Percentiles rank a stretch among this genome's conserved stretches.
Conservation (phyloP, 1,140 invertebrate genomes). For the Neelides sp. region DNA sequence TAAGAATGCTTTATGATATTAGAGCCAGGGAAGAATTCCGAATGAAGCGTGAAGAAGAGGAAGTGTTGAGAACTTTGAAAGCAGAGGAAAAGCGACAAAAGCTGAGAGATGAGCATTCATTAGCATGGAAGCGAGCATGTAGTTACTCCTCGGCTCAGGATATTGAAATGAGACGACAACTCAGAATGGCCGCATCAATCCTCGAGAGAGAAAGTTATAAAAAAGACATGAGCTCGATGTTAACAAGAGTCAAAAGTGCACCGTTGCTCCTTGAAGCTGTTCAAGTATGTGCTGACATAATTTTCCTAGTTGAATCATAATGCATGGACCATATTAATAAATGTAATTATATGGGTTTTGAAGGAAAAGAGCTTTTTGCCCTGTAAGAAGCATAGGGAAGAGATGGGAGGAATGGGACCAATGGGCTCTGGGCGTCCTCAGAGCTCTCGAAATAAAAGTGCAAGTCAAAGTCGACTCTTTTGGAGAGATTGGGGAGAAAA, state of each 20-base stretch:
- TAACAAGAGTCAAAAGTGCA: slow-evolving; percentile 19
- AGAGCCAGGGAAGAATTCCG: slow-evolving; percentile 21
- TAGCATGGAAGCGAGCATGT: slow-evolving; percentile 22
- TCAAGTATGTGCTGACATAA: slow-evolving; percentile 1
- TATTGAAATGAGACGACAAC: slow-evolving; percentile 28
- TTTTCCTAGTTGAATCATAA: background rate
- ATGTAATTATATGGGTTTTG: background rate
- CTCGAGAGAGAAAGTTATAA: slow-evolving; percentile 21
- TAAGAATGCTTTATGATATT: slow-evolving; percentile 2
- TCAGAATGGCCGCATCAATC: slow-evolving; percentile 24
- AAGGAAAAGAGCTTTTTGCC: slow-evolving; percentile 16
- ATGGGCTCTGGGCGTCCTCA: background rate
- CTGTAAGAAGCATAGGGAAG: slow-evolving; percentile 22
- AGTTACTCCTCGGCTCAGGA: slow-evolving; percentile 29
- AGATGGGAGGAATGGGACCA: slow-evolving; percentile 4
- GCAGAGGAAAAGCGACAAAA: slow-evolving; percentile 17
- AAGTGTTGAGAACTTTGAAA: slow-evolving; percentile 16
- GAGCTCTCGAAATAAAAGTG: background rate
- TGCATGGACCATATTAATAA: background rate
- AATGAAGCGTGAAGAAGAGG: slow-evolving; percentile 23
- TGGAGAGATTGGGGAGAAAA: slow-evolving; percentile 5
- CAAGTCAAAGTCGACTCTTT: background rate
- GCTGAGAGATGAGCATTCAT: slow-evolving; percentile 18
- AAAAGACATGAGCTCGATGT: slow-evolving; percentile 18
- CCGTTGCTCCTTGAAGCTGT: slow-evolving; percentile 26